phyloP scores from a whole-genome alignment of 1,140 invertebrate species.

The Calliopsis andreniformis region DNA sequence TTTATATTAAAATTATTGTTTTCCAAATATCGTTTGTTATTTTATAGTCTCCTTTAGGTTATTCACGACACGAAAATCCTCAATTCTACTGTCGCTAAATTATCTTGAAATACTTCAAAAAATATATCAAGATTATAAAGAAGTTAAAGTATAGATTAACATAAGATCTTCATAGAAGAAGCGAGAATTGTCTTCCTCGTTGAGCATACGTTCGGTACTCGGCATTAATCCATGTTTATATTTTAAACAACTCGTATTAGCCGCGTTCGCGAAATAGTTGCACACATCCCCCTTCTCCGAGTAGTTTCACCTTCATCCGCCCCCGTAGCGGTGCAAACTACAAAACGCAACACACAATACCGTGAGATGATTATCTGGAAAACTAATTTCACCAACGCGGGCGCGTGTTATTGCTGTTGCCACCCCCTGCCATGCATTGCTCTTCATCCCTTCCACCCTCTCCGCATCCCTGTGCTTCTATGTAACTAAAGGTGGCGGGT shows the following conservation, averaged over 20 bases:
- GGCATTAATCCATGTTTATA: conserved; percentile 77
- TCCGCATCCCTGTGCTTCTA: conserved; percentile 10
- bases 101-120: background rate
- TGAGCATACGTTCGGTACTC: conserved; percentile 72
- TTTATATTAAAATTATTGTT: no score
- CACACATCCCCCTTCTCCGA: conserved; percentile 32
- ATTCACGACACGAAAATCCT: no score
- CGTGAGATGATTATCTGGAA: conserved; percentile 81
- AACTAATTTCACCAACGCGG: conserved; percentile 80
- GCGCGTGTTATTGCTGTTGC: conserved; percentile 70
- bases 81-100: no score
- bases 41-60: no score
- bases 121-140: background rate
- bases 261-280: conserved; percentile 54
- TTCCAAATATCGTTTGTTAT: no score
- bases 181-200: conserved; percentile 78
- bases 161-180: conserved; percentile 11
- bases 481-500: conserved; percentile 60
- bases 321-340: conserved; percentile 54
- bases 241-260: conserved; percentile 67
- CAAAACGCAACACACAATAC: conserved; percentile 76
- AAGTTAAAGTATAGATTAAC: background rate
- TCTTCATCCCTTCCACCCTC: conserved; percentile 49
- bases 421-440: conserved; percentile 39
- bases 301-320: conserved; percentile 22